Conservation (phyloP, 2,797 vertebrate species). For the Steatocranus sp. region DNA sequence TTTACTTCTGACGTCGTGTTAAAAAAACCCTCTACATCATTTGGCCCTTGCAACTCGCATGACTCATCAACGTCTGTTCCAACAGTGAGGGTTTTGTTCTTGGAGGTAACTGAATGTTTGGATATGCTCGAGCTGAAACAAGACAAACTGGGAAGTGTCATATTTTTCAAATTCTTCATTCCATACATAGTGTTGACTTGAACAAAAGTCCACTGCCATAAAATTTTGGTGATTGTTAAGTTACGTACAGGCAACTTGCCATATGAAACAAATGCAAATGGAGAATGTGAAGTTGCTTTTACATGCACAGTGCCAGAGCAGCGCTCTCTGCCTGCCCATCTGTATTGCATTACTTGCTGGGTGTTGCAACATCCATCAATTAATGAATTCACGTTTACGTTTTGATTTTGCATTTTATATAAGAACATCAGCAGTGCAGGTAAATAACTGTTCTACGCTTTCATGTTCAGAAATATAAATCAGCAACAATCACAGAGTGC, state of each 20-base stretch:
- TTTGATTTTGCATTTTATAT: not conserved
- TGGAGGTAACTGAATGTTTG: not conserved
- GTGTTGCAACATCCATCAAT: not conserved
- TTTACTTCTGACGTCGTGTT: not conserved
- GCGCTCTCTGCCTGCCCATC: not conserved
- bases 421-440: not conserved
- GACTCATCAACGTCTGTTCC: not conserved
- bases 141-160: not conserved
- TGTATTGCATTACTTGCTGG: not conserved
- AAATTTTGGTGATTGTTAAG: not conserved
- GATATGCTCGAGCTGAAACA: not conserved
- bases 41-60: not conserved
- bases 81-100: not conserved
- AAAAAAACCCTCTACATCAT: not conserved
- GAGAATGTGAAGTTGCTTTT: not conserved
- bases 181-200: not conserved
- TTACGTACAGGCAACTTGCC: not conserved
- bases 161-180: not conserved
- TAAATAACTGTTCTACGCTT: not conserved
- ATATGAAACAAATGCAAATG: not conserved
- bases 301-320: not conserved
- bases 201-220: not conserved
- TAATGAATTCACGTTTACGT: not conserved
- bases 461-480: not conserved
- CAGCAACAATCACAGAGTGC: not conserved